Percentiles rank a stretch among this genome's conserved stretches.
Conservation (phyloP, 2,113 vertebrate species). For the Maylandia zebra region DNA sequence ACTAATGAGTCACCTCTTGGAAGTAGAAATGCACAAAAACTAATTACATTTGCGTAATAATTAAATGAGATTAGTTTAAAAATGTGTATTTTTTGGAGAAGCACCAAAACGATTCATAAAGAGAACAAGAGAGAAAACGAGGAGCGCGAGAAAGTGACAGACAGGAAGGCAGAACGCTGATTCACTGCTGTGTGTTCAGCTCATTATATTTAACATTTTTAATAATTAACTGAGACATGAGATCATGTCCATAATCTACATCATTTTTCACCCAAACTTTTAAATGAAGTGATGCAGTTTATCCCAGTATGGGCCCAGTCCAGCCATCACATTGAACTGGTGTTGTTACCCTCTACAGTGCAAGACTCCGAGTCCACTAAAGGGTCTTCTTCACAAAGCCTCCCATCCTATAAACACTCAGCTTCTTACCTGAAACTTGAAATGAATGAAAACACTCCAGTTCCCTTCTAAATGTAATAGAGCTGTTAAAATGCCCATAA, state of each 20-base stretch:
- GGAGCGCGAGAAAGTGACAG: not conserved
- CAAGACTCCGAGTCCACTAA: not conserved
- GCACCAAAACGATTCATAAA: not conserved
- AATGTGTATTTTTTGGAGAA: not conserved
- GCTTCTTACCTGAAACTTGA: not conserved
- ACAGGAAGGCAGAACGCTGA: not conserved
- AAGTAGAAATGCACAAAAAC: not conserved
- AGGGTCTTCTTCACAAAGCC: not conserved
- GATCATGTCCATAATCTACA: not conserved
- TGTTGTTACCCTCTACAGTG: not conserved
- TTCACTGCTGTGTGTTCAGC: not conserved
- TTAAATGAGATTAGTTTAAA: not conserved
- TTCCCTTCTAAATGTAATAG: not conserved
- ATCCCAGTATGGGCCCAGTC: not conserved
- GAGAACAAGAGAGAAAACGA: not conserved
- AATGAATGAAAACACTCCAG: not conserved
- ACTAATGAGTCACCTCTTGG: not conserved
- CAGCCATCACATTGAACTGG: not conserved
- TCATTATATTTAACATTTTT: not conserved
- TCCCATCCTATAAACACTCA: not conserved
- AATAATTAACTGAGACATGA: not conserved
- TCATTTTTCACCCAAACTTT: not conserved
- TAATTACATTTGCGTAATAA: not conserved
- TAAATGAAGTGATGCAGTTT: not conserved
- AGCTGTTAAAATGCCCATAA: not conserved